phyloP scores from a whole-genome alignment of 53 echinoderm and acorn worm species.

The Glandiceps talaboti region DNA sequence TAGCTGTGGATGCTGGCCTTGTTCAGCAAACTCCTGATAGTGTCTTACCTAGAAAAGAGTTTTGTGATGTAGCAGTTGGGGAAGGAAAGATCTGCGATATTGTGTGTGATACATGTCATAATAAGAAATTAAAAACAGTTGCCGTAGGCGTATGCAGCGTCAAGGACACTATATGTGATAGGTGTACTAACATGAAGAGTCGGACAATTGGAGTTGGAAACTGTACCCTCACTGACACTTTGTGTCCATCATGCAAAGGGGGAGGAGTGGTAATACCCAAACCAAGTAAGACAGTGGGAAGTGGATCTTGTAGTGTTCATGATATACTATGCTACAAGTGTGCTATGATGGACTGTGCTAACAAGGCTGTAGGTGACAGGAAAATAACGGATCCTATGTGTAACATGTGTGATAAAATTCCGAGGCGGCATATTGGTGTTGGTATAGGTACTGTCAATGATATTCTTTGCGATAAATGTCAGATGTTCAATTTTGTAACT shows the following conservation, averaged over 20 bases:
- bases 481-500: not conserved
- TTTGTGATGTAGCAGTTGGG: not conserved
- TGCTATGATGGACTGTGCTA: slow-evolving; percentile 8
- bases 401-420: slow-evolving; percentile 50
- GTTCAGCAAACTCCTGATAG: not conserved
- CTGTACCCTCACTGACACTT: not conserved
- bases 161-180: slow-evolving; percentile 5
- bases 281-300: slow-evolving; percentile 36
- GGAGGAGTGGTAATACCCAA: not conserved
- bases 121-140: slow-evolving; percentile 18
- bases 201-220: not conserved
- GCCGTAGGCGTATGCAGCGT: slow-evolving; percentile 30
- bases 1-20: not conserved
- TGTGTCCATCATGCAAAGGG: not conserved
- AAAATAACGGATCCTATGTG: slow-evolving; percentile 45
- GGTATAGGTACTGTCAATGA: slow-evolving; percentile 18
- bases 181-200: not conserved
- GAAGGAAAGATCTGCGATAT: slow-evolving; percentile 4
- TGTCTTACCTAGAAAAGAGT: not conserved
- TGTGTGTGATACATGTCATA: slow-evolving; percentile 41
- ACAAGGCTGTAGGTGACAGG: slow-evolving; percentile 43
- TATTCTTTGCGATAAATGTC: not conserved
- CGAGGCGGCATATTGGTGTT: slow-evolving; percentile 41
- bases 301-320: slow-evolving; percentile 33
- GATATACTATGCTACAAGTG: slow-evolving; percentile 3